These are phyloP conservation scores for Acanthoscelides obtectus DNA, from an alignment of 2,888 invertebrate species.

Conservation along the genomic window DNA sequence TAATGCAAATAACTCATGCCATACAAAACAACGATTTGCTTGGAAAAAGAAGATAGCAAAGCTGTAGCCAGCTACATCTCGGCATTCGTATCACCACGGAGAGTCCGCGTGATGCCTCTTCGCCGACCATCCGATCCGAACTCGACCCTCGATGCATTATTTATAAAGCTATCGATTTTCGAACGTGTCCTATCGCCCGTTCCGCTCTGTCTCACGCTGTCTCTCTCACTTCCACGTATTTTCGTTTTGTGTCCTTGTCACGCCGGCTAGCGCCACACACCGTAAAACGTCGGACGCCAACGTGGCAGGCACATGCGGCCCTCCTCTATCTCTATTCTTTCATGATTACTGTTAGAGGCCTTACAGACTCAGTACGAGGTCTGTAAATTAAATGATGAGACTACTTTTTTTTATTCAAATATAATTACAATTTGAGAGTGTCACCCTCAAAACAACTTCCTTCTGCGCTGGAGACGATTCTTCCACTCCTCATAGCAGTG, in stretches of 20 bases:
- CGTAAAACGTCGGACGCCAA: neutral
- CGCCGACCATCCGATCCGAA: neutral
- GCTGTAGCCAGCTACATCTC: too few species aligned
- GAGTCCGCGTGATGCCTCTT: neutral
- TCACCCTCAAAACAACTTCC: too few species aligned
- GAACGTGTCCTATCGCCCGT: slow-evolving; percentile 17
- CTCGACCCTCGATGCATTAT: slow-evolving; percentile 34
- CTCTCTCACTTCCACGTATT: neutral
- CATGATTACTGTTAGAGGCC: neutral
- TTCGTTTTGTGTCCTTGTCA: neutral
- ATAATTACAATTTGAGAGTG: too few species aligned
- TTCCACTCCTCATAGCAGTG: too few species aligned
- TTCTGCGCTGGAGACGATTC: too few species aligned
- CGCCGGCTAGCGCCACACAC: neutral
- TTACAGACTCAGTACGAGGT: too few species aligned
- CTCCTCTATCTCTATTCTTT: neutral
- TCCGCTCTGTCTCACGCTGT: slow-evolving; percentile 3
- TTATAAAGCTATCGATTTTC: slow-evolving; percentile 38
- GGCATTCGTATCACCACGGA: too few species aligned
- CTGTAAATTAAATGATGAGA: too few species aligned
- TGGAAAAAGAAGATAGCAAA: too few species aligned
- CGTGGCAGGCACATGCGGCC: neutral
- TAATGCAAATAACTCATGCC: too few species aligned
- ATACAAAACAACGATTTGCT: too few species aligned
- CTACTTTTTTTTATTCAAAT: too few species aligned